Evolutionary conservation across 1,140 invertebrate genomes (phyloP).

Genomic region (Drosophila ercepeae): DNA sequence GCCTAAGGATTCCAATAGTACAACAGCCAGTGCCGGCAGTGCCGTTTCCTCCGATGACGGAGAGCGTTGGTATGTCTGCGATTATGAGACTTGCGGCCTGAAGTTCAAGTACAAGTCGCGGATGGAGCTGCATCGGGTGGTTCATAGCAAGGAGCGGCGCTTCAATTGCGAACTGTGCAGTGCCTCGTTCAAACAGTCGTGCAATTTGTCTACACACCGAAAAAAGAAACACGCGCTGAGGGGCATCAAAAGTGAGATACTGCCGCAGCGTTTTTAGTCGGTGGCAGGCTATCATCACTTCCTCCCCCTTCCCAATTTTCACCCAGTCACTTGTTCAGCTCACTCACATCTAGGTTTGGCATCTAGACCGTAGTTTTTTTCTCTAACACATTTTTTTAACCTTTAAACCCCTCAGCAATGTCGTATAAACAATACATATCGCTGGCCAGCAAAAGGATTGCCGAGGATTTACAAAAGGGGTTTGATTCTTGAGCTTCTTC

Average conservation of each 20-base stretch:
- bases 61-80: constrained; percentile 79
- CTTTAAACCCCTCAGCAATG: background rate
- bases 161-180: constrained; percentile 77
- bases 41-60: constrained; percentile 78
- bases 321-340: constrained; percentile 9
- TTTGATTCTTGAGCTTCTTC: no score
- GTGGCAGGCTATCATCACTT: background rate
- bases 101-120: constrained; percentile 82
- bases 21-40: constrained; percentile 77
- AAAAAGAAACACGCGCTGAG: constrained; percentile 76
- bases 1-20: constrained; percentile 77
- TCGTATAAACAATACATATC: background rate
- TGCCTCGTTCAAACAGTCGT: constrained; percentile 80
- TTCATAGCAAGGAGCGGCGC: constrained; percentile 78
- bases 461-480: background rate
- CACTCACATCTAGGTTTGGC: constrained; percentile 3
- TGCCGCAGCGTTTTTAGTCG: constrained; percentile 68
- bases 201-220: constrained; percentile 78
- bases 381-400: background rate
- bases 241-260: constrained; percentile 66
- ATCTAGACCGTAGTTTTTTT: constrained; percentile 3
- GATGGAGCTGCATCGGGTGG: constrained; percentile 77
- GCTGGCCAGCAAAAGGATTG: background rate
- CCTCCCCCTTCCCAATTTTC: background rate
- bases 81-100: constrained; percentile 71